Base-by-base conservation (phyloP, 2,113 vertebrate genomes). In the Bolborhynchus lineola region DNA sequence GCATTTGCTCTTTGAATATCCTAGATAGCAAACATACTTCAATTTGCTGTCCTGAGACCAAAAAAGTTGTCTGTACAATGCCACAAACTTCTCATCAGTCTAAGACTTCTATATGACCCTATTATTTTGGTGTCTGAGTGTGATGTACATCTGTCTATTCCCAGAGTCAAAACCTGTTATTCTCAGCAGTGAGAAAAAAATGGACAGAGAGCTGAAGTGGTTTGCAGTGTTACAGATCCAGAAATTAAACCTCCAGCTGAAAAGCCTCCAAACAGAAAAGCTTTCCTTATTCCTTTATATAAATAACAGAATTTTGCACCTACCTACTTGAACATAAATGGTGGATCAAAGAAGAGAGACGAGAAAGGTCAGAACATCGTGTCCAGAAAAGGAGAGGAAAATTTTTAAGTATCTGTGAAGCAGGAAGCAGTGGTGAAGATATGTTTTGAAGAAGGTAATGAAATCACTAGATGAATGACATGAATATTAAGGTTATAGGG, bases 401-500 rank as follows among this genome's bases (percentile, higher is more conserved):
- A 16, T 31, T 83, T 94, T 64, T 35, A 80, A 26, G 9, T 16
- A 26, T 25, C 7, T 75, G 78, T 92, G 47, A 90, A 71, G 15
- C 8, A 75, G 52, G 24, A 70, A 82, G 19, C 13, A 44, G 7
- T 37, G 41, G n/a, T 44, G 49, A 52, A 71, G 26, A 26, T 8
- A 50, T 3, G 1, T 62, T 92, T 86, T 55, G n/a, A 80, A 81
- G n/a, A 83, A 50, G 9, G 23, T 16, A 68, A 83, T 26, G 35
- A 76, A 92, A 68, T 55, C 15, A 64, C 2, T 3, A 35, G 35
- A n/a, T 25, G 7, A 92, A 82, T 10, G 68, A 65, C 57, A 86
- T 10, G 1, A 37, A 42, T 37, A 12, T 15, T 75, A 50, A 67
- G 28, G 49, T 39, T 1, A 4, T 0, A 2, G 3, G 4, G 28